phyloP scores from a whole-genome alignment of 2,113 vertebrate genomes.

The Ochotona princeps region DNA sequence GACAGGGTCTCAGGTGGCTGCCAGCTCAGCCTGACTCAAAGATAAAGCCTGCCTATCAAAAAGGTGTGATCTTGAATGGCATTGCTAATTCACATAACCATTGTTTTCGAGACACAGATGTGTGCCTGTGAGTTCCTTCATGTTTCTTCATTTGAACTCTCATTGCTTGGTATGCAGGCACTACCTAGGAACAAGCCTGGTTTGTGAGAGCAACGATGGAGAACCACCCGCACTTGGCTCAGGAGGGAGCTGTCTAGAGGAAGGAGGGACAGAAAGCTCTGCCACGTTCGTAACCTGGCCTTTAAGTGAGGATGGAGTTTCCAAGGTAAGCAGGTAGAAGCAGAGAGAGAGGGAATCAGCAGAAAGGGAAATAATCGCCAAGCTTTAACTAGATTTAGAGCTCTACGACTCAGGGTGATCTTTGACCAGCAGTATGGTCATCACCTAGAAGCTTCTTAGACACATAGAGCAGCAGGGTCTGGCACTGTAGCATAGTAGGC shows the following conservation, averaged over 20 bases:
- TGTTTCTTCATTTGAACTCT: neutral
- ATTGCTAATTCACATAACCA: constrained; percentile 15
- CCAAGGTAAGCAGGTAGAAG: neutral
- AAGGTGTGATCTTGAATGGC: neutral
- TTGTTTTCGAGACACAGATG: neutral
- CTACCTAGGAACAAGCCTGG: no score
- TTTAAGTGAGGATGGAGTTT: neutral
- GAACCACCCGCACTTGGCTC: neutral
- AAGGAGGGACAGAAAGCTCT: neutral
- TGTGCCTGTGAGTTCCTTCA: neutral
- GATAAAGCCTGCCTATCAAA: neutral
- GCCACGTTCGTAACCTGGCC: neutral
- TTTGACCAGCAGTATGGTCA: neutral
- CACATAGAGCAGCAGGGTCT: neutral
- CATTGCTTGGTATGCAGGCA: neutral
- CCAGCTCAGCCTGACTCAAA: constrained; percentile 10
- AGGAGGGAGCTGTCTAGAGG: neutral
- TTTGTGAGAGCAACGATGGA: neutral
- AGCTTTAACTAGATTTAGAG: neutral
- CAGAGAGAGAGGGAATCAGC: neutral
- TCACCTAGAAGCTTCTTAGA: neutral
- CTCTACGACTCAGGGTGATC: neutral
- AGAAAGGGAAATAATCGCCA: neutral
- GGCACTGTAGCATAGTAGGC: no score
- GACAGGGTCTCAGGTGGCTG: neutral